Base-by-base conservation (phyloP, 2,797 vertebrate genomes). In the Parauchenoglanis ngamensis region DNA sequence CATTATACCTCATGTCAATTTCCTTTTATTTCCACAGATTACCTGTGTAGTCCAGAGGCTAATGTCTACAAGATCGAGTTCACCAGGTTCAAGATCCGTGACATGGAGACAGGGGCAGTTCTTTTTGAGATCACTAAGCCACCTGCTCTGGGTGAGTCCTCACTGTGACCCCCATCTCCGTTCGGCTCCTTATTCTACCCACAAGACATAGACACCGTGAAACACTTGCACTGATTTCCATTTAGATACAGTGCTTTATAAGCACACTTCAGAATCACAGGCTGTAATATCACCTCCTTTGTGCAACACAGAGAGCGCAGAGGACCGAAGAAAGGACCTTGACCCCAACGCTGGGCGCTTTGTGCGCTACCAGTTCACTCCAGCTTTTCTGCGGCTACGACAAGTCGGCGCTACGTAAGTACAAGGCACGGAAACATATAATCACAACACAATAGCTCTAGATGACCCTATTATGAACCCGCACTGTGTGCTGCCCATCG, bases 321-420 rank as follows among this genome's bases (percentile, higher is more conserved):
- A 96, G 90, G 96, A 95, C 87, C 97, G 94, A 93, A 97, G 94
- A 93, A 97, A 96, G 92, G 97, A 98, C 1, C 92, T 96, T 49
- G 98, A 99, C 94, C 97, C 97, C 88, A 99, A 98, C 11, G 97
- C 97, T 0, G 98, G 98, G 0, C 97, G 98, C 31, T 99, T 99
- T 85, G 98, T 99, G 52, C 96, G 98, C 87, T 99, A 99, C 90
- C 98, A 99, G 94, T 99, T 99, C 93, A 99, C 98, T 2, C 98
- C 98, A 0, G 97, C 98, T 81, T 99, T 99, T 87, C 96, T 99
- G 84, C 94, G 97, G 67, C 94, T 99, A 91, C 97, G 97, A 84
- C 97, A 99, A 94, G 97, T 99, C 89, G 98, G 98, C 93, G 98
- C 98, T 92, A 99, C 98, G 98, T 99, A 96, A 98, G 97, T 98